Base-by-base conservation (phyloP, 2,113 vertebrate genomes). In the Rhabdomys dilectus region DNA sequence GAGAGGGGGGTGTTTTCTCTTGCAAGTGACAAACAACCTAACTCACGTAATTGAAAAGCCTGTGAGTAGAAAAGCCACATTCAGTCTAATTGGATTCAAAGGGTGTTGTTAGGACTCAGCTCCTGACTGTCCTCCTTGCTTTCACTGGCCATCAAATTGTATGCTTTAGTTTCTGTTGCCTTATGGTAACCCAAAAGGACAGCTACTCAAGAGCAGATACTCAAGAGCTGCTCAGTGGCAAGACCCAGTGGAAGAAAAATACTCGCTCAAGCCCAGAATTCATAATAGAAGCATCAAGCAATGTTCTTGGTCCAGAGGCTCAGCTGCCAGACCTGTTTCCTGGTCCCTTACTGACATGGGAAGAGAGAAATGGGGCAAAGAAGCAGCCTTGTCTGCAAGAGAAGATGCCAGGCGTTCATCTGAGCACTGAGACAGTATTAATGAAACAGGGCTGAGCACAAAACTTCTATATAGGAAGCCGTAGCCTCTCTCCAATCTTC, bases 1-100 rank as follows among this genome's bases (percentile, higher is more conserved):
- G 86, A 34, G 3, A 17, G 2, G 73, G 10, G 0, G 17, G 60
- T 7, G 0, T 91, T 95, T 95, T 91, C 82, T 90, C 39, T n/a
- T 56, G 24, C 56, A 42, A 93, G 76, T 93, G 95, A 94, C 78
- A 89, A 86, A 92, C 48, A 60, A 24, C 34, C 31, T 17, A 31
- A 80, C 84, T 96, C 64, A 80, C 11, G 24, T 81, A 66, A 93
- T 15, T 84, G 93, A 90, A 93, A 96, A 93, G 60, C 75, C 48
- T 87, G 68, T 66, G 56, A 68, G 21, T 76, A 72, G 88, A 66
- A 93, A 94, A 96, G 53, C 10, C 68, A 93, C 29, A 76, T 80
- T 81, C 82, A 53, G 21, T 72, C 62, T 93, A 94, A 95, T 76
- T 93, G 62, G 76, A 95, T 81, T 97, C 76, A 42, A 53, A 89